Evolutionary conservation across 2,113 vertebrate genomes (phyloP).

Genomic region (Hucho hucho): DNA sequence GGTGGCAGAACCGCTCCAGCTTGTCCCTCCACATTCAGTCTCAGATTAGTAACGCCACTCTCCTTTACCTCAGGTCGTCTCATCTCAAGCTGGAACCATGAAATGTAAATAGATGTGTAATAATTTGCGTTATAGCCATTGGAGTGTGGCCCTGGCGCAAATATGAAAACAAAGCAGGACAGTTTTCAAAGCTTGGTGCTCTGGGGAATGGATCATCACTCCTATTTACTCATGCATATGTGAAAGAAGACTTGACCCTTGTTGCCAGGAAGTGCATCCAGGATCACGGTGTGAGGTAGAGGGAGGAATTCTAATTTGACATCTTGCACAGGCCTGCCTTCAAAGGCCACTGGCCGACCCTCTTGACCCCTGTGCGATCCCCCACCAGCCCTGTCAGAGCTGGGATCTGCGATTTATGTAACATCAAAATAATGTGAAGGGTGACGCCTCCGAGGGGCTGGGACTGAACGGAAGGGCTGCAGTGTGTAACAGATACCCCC

Average conservation of each 20-base stretch:
- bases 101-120: conserved; percentile 2
- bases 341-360: conserved; percentile 46
- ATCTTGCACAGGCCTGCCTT: conserved; percentile 49
- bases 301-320: conserved; percentile 36
- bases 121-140: conserved; percentile 6
- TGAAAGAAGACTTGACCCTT: conserved; percentile 13
- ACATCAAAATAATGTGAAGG: conserved; percentile 53
- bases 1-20: background rate
- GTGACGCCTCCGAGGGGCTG: conserved; percentile 27
- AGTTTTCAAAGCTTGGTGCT: background rate
- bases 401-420: conserved; percentile 48
- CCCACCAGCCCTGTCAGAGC: conserved; percentile 36
- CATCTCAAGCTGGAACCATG: conserved; percentile 6
- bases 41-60: conserved; percentile 14
- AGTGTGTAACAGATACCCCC: conserved; percentile 58
- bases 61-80: background rate
- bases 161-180: background rate
- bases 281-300: conserved; percentile 29
- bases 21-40: conserved; percentile 14
- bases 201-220: background rate
- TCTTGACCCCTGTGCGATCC: conserved; percentile 43
- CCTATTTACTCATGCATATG: background rate
- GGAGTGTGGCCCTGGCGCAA: background rate
- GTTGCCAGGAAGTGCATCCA: conserved; percentile 38
- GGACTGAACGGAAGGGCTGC: conserved; percentile 11